Base-by-base conservation (phyloP, 2,113 vertebrate species). In the Chloroceryle aenea region DNA sequence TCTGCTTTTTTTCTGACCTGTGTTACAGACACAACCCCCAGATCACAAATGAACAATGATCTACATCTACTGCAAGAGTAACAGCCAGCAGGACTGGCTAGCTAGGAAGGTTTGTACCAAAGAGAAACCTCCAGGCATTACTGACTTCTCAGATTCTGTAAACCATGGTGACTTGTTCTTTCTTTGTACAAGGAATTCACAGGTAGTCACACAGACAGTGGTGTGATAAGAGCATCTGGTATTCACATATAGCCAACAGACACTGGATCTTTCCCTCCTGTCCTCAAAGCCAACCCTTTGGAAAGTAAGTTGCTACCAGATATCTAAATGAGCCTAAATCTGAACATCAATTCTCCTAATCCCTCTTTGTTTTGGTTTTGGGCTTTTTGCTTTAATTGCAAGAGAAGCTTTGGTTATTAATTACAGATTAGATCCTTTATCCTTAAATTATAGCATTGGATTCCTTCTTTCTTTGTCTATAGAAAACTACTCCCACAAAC, bases 311-410 rank as follows among this genome's bases (percentile, higher is more conserved):
- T 79, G 62, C 62, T 87, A 42, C 80, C 55, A 75, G 48, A 32
- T 87, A 74, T 4, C 63, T 82, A 89, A 77, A 42, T 81, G 77
- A 95, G 71, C 61, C 20, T 72, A n/a, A 72, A 86, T 88, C 77
- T 93, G 29, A 85, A 76, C 78, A 80, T 81, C 73, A 47, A 8
- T 74, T 92, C 85, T 95, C 43, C 40, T 91, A 80, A 94, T 95
- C 64, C 64, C 16, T 81, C 86, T 87, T 94, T 67, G 43, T 23
- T 89, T 92, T 85, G 79, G n/a, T 64, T 89, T 89, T 56, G 30
- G 74, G 30, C 53, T 90, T 87, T 87, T 80, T 88, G 50, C 66
- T 93, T 74, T 91, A 74, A 86, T 73, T 90, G 55, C 48, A 63
- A 55, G 30, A 85, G 67, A 58, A 59, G 50, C 45, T 84, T 80